Percentiles rank a stretch among this genome's conserved stretches.
phyloP scores from a whole-genome alignment of 2,888 invertebrate species.

The Muschampia plurimacula region DNA sequence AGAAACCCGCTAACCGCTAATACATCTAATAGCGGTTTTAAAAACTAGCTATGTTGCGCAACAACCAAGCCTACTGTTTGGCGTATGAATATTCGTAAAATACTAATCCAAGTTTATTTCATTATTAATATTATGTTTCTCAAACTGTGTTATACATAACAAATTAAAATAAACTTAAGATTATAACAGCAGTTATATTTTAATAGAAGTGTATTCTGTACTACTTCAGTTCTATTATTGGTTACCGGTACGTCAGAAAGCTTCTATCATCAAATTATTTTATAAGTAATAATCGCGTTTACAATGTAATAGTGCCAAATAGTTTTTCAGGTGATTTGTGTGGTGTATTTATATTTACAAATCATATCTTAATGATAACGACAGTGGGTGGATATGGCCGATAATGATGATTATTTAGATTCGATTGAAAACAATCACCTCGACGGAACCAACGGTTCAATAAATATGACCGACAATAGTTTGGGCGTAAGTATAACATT shows the following conservation, averaged over 20 bases:
- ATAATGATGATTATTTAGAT: constrained; percentile 83
- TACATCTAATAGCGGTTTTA: no score
- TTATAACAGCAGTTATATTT: constrained; percentile 66
- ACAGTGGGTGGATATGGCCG: constrained; percentile 74
- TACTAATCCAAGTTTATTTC: constrained; percentile 74
- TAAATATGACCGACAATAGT: constrained; percentile 82
- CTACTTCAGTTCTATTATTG: constrained; percentile 64
- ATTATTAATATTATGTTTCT: constrained; percentile 56
- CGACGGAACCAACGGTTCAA: constrained; percentile 87
- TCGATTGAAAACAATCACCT: constrained; percentile 83
- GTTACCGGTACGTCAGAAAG: constrained; percentile 81
- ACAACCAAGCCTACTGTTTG: no score
- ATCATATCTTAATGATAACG: constrained; percentile 57
- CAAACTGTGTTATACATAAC: constrained; percentile 52
- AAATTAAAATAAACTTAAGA: constrained; percentile 51
- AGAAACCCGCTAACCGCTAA: no score
- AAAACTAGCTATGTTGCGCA: no score
- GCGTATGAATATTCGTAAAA: constrained; percentile 53
- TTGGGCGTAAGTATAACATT: constrained; percentile 69
- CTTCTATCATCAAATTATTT: constrained; percentile 55
- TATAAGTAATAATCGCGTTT: constrained; percentile 32
- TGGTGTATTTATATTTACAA: constrained; percentile 52
- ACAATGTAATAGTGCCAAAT: constrained; percentile 32
- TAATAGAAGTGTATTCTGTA: constrained; percentile 55
- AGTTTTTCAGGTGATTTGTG: constrained; percentile 58